Base-by-base conservation (phyloP, 2,113 vertebrate genomes). In the Sphaerodactylus townsendi region DNA sequence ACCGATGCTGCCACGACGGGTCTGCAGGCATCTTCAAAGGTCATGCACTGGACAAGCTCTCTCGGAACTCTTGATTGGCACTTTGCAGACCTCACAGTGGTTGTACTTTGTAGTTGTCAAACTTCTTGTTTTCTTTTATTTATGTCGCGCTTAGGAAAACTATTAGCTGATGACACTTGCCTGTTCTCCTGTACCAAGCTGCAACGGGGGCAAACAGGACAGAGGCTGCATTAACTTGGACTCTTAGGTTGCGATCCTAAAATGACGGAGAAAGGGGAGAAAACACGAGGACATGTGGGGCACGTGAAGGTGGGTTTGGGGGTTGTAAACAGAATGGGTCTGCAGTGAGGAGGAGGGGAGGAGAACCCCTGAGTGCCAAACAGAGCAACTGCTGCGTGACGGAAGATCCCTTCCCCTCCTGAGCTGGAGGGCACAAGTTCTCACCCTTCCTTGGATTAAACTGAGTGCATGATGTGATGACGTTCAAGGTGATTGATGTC, bases 61-160 rank as follows among this genome's bases (percentile, higher is more conserved):
- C 78, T 48, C 83, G 70, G 87, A 84, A 81, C 92, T 93, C 90
- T 79, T 85, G 90, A 86, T 82, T 88, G 77, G 91, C 86, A 35
- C 11, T 46, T 87, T 74, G 68, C 87, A 84, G 83, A 72, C 81
- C 6, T 81, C 78, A 90, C 78, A 1, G 79, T 1, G 0, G 84
- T 86, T 50, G 77, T 86, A 90, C 89, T 88, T 90, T 53, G 90
- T 93, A 91, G 90, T 77, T 93, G 93, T 91, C 92, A 91, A 72
- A 85, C 39, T 88, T 88, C 84, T 90, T 77, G n/a, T 82, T 92
- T n/a, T 93, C 90, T 90, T 85, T 85, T 94, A 95, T 95, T 95
- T 94, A 90, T 91, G 30, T 87, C 76, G 74, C 71, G 78, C 83
- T 90, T 92, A 86, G 89, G 89, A 90, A 82, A 81, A 62, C 15